These are phyloP conservation scores for Galeopsomyia nigrocyanea DNA, from an alignment of 2,888 invertebrate species.

Conservation along the genomic window DNA sequence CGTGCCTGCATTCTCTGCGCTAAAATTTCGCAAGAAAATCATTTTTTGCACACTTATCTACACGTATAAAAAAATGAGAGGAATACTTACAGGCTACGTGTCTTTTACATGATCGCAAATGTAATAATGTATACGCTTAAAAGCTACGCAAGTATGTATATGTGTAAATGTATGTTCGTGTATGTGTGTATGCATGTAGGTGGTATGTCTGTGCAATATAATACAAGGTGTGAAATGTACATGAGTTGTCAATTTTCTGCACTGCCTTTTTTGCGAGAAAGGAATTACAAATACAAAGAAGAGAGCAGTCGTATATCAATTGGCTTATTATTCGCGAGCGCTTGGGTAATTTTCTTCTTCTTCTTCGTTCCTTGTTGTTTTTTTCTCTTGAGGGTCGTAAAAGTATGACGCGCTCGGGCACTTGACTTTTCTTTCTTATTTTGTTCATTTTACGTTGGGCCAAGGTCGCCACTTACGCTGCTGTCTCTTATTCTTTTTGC, in stretches of 20 bases:
- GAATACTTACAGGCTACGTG: slow-evolving; percentile 25
- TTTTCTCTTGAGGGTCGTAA: slow-evolving; percentile 1
- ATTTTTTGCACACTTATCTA: slow-evolving; percentile 29
- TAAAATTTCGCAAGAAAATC: slow-evolving; percentile 29
- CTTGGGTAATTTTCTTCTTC: slow-evolving; percentile 20
- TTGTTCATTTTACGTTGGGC: background rate
- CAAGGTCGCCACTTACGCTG: slow-evolving; percentile 8
- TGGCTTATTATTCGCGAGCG: slow-evolving; percentile 6
- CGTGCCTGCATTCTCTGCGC: background rate
- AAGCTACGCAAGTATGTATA: slow-evolving; percentile 10
- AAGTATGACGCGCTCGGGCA: slow-evolving; percentile 14
- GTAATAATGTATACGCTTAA: slow-evolving; percentile 32
- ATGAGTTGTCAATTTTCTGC: slow-evolving; percentile 35
- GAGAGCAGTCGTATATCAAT: slow-evolving; percentile 10
- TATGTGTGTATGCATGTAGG: slow-evolving; percentile 8
- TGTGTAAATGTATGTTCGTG: slow-evolving; percentile 21
- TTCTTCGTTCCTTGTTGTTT: background rate
- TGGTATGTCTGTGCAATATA: slow-evolving; percentile 44
- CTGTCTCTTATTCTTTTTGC: background rate
- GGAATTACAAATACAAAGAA: slow-evolving; percentile 2
- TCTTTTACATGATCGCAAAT: slow-evolving; percentile 43
- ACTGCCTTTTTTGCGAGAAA: slow-evolving; percentile 22
- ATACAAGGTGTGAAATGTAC: slow-evolving; percentile 49
- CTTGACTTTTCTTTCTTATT: slow-evolving; percentile 9
- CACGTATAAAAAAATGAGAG: slow-evolving; percentile 22